phyloP scores from a whole-genome alignment of 2,113 vertebrate genomes.

The Grammomys surdaster region DNA sequence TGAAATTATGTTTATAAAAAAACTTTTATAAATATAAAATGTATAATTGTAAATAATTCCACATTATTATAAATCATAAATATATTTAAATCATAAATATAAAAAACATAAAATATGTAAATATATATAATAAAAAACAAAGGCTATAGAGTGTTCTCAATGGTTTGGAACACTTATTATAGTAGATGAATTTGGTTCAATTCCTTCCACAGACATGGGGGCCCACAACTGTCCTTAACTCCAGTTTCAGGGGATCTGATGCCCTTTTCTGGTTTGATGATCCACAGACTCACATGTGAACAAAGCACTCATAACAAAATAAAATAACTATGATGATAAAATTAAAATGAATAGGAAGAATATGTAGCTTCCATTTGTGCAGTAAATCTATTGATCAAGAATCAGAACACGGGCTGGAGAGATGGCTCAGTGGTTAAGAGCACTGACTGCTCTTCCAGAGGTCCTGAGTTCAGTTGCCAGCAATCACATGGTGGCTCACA shows the following conservation, averaged over 20 bases:
- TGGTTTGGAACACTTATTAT: neutral
- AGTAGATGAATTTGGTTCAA: neutral
- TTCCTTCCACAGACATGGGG: too few species aligned
- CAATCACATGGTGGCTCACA: too few species aligned
- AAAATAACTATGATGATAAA: too few species aligned
- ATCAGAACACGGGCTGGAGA: neutral
- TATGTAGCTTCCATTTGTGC: neutral
- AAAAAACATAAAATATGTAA: neutral
- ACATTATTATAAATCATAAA: too few species aligned
- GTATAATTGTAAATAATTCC: too few species aligned
- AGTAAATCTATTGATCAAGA: neutral
- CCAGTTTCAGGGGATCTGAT: neutral
- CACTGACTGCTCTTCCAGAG: too few species aligned
- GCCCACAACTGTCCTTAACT: neutral
- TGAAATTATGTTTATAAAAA: neutral
- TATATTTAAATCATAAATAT: too few species aligned
- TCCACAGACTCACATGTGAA: neutral
- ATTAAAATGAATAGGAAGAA: neutral
- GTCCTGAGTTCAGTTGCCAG: too few species aligned
- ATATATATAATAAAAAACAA: constrained; percentile 17
- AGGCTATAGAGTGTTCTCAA: neutral
- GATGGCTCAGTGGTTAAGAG: too few species aligned
- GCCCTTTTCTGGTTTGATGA: neutral
- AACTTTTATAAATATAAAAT: too few species aligned
- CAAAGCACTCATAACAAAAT: neutral